phyloP scores from a whole-genome alignment of 2,797 vertebrate genomes.

The Gadopsis marmoratus region DNA sequence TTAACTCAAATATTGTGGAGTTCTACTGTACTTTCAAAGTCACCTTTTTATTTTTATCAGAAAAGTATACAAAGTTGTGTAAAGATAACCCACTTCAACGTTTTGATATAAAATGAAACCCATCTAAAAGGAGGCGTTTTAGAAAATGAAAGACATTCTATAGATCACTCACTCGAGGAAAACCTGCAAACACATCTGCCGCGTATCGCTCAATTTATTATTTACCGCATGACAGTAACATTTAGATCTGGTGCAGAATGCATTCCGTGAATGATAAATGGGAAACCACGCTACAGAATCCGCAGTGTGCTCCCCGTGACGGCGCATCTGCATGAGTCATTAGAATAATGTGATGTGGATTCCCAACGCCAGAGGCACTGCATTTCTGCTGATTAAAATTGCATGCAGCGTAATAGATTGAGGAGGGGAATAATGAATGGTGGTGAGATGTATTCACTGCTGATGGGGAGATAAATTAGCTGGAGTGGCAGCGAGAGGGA shows the following conservation, averaged over 20 bases:
- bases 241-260: conserved; percentile 36
- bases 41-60: neutral
- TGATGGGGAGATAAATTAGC: conserved; percentile 43
- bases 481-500: conserved; percentile 20
- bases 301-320: conserved; percentile 15
- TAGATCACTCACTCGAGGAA: neutral
- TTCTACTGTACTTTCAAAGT: neutral
- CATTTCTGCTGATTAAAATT: conserved; percentile 65
- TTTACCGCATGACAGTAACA: conserved; percentile 36
- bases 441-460: conserved; percentile 13
- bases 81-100: neutral
- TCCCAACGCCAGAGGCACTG: conserved; percentile 51
- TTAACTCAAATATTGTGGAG: neutral
- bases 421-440: conserved; percentile 33
- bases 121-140: neutral
- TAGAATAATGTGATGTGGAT: conserved; percentile 63
- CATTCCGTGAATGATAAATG: conserved; percentile 34
- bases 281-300: conserved; percentile 16
- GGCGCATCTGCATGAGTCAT: conserved; percentile 54
- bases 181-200: conserved; percentile 26
- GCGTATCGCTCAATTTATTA: conserved; percentile 44
- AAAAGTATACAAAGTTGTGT: neutral
- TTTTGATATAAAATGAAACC: neutral
- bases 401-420: conserved; percentile 49
- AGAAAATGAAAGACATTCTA: conserved; percentile 12